phyloP scores from a whole-genome alignment of 2,888 invertebrate genomes.

The Nomada ferruginata region DNA sequence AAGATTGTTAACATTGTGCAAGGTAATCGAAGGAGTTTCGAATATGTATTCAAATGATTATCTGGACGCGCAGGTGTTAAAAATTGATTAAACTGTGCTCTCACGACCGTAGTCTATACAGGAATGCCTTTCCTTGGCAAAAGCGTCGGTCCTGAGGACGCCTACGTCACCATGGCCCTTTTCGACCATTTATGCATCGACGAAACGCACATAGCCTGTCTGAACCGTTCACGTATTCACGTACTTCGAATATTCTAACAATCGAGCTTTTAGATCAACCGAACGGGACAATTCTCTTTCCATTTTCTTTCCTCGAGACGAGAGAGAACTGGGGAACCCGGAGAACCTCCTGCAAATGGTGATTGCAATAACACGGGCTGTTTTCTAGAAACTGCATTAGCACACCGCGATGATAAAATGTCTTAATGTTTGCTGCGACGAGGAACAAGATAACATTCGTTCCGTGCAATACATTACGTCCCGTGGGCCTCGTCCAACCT shows the following conservation, averaged over 20 bases:
- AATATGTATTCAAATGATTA: no score
- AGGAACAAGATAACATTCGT: conserved; percentile 29
- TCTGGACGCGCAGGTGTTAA: no score
- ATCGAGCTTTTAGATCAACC: not conserved
- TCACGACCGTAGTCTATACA: no score
- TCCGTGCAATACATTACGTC: conserved; percentile 38
- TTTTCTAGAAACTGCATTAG: conserved; percentile 32
- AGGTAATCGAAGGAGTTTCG: no score
- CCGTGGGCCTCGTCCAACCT: not conserved
- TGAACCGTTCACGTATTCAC: no score
- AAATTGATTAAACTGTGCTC: no score
- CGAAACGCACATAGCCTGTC: no score
- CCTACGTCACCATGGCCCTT: no score
- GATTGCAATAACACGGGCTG: not conserved
- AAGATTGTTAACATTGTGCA: no score
- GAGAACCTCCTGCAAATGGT: not conserved
- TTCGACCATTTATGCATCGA: no score
- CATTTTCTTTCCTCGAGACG: not conserved
- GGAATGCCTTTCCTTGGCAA: no score
- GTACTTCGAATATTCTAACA: not conserved
- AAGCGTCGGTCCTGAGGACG: no score
- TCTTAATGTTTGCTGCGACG: conserved; percentile 24
- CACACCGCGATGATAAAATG: conserved; percentile 43
- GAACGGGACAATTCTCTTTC: not conserved
- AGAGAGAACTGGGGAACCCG: not conserved